These are phyloP conservation scores for Congeria kusceri DNA, from an alignment of 2,888 invertebrate species.

Conservation along the genomic window DNA sequence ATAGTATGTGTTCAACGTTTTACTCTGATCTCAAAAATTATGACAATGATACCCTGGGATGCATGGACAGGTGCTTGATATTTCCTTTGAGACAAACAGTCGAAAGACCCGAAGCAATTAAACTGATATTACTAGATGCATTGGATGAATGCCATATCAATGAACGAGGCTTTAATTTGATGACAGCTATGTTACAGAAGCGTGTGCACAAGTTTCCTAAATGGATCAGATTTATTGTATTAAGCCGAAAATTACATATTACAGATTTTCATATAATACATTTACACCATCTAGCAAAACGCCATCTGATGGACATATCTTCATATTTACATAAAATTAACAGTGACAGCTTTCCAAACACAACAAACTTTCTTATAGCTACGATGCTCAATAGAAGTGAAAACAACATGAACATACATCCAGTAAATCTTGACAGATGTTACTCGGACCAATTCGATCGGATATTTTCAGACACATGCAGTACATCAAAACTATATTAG, in stretches of 20 bases:
- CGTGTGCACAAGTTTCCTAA: background rate
- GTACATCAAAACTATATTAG: constrained; percentile 2
- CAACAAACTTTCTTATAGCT: constrained; percentile 1
- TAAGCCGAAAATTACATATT: background rate
- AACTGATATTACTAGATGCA: constrained; percentile 14
- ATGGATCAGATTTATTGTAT: background rate
- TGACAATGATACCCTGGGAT: constrained; percentile 1
- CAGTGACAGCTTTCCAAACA: background rate
- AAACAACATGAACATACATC: background rate
- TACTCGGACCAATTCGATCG: constrained; percentile 7
- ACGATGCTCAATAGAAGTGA: background rate
- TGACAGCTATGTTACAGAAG: background rate
- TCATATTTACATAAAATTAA: background rate
- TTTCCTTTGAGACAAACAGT: background rate
- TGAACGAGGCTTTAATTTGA: background rate
- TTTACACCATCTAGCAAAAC: background rate
- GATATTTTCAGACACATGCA: background rate
- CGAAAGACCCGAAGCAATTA: background rate
- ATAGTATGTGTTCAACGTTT: background rate
- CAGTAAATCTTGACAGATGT: background rate
- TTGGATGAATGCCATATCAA: constrained; percentile 9
- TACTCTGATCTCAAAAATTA: background rate
- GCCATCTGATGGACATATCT: constrained; percentile 3
- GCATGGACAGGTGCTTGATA: constrained; percentile 3
- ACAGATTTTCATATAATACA: constrained; percentile 2